phyloP scores from a whole-genome alignment of 2,797 vertebrate species.

The Lithobates sylvaticus region DNA sequence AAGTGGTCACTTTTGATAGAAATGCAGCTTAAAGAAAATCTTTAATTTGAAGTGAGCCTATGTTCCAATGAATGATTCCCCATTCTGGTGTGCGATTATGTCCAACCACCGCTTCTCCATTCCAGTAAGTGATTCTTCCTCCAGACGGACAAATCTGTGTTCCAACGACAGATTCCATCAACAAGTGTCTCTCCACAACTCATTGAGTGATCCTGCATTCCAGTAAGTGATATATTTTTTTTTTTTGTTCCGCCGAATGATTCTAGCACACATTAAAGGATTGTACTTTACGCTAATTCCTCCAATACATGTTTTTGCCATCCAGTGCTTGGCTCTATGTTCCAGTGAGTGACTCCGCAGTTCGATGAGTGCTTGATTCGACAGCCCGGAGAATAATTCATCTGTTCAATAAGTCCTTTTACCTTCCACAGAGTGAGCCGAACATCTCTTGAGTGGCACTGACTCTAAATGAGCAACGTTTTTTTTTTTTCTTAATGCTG shows the following conservation, averaged over 20 bases:
- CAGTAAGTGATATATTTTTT: neutral
- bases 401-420: neutral
- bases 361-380: neutral
- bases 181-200: neutral
- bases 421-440: slow-evolving; percentile 8
- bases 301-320: neutral
- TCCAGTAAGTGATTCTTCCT: slow-evolving; percentile 20
- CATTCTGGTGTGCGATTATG: neutral
- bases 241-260: neutral
- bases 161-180: neutral
- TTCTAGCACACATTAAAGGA: neutral
- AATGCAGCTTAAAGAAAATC: neutral
- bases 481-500: slow-evolving; percentile 11
- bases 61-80: neutral
- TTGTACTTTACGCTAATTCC: neutral
- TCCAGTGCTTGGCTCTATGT: slow-evolving; percentile 3
- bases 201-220: neutral
- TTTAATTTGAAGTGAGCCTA: neutral
- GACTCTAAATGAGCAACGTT: slow-evolving; percentile 5
- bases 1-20: neutral
- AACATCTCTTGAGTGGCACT: slow-evolving; percentile 14
- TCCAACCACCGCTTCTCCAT: neutral
- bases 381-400: neutral
- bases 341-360: neutral
- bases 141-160: neutral